Evolutionary conservation across 2,113 vertebrate species (phyloP).

Genomic region (Coregonus clupeaformis): DNA sequence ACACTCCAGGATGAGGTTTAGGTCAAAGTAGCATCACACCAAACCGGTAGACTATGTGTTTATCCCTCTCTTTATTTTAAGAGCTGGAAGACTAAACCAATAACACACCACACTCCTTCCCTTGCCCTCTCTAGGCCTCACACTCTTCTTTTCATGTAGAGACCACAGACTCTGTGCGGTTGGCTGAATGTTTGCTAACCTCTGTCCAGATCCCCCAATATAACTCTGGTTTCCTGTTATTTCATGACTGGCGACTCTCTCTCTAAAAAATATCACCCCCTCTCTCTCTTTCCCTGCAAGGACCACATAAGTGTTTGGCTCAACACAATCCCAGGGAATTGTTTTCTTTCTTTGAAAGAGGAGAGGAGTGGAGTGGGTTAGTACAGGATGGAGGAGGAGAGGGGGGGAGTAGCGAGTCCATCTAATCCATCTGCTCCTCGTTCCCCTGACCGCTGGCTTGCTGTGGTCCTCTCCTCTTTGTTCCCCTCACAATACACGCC

Average conservation of each 20-base stretch:
- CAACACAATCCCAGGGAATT: too few species aligned
- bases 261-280: too few species aligned
- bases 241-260: too few species aligned
- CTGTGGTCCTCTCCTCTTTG: slow-evolving; percentile 58
- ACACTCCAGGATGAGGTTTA: too few species aligned
- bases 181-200: slow-evolving; percentile 14
- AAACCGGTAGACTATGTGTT: too few species aligned
- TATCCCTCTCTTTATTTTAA: too few species aligned
- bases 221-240: neutral
- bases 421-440: slow-evolving; percentile 28
- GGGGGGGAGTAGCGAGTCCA: neutral
- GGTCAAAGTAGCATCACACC: too few species aligned
- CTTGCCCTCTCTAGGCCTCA: slow-evolving; percentile 34
- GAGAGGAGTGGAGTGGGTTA: neutral
- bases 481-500: slow-evolving; percentile 54
- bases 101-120: too few species aligned
- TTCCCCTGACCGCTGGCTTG: slow-evolving; percentile 30
- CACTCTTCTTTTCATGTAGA: too few species aligned
- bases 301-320: too few species aligned
- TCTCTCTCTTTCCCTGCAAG: too few species aligned
- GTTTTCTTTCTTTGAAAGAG: neutral
- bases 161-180: slow-evolving; percentile 25
- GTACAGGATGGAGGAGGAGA: neutral
- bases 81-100: too few species aligned
- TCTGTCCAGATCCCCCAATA: neutral